phyloP scores from a whole-genome alignment of 2,797 vertebrate species.

The Clarias laeviceps region DNA sequence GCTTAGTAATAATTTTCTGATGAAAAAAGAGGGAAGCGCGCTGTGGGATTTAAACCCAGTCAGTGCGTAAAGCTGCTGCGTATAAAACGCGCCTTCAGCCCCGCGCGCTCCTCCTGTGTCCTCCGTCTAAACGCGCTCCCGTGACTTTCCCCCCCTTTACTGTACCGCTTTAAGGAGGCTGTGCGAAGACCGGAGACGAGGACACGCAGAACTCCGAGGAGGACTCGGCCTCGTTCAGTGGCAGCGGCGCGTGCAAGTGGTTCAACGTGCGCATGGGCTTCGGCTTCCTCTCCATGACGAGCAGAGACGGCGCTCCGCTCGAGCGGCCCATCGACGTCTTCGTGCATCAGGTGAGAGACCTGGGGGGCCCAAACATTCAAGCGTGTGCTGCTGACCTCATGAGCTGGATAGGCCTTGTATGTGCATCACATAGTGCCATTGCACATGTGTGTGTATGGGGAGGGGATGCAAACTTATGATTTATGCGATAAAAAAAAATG shows the following conservation, averaged over 20 bases:
- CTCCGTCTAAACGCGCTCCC: not conserved
- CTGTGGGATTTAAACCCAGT: not conserved
- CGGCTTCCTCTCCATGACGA: constrained; percentile 91
- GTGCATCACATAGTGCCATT: not conserved
- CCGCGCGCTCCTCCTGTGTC: not conserved
- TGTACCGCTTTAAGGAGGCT: constrained; percentile 72
- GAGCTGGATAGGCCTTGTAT: not conserved
- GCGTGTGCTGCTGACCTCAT: not conserved
- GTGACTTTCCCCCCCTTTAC: not conserved
- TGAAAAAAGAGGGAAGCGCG: not conserved
- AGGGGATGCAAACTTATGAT: not conserved
- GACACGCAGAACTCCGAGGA: constrained; percentile 71
- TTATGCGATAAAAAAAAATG: not conserved
- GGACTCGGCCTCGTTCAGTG: constrained; percentile 72
- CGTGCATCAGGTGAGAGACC: constrained; percentile 88
- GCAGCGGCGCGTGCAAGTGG: constrained; percentile 90
- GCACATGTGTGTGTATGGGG: not conserved
- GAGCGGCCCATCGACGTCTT: constrained; percentile 87
- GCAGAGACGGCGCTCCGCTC: constrained; percentile 78
- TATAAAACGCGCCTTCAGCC: not conserved
- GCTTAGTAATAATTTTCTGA: not conserved
- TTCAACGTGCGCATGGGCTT: constrained; percentile 95
- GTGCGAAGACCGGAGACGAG: constrained; percentile 76
- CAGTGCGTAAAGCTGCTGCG: not conserved
- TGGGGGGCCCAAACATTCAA: not conserved